These are phyloP conservation scores for Ramphastos sulfuratus DNA, from an alignment of 2,113 vertebrate species.

Conservation along the genomic window DNA sequence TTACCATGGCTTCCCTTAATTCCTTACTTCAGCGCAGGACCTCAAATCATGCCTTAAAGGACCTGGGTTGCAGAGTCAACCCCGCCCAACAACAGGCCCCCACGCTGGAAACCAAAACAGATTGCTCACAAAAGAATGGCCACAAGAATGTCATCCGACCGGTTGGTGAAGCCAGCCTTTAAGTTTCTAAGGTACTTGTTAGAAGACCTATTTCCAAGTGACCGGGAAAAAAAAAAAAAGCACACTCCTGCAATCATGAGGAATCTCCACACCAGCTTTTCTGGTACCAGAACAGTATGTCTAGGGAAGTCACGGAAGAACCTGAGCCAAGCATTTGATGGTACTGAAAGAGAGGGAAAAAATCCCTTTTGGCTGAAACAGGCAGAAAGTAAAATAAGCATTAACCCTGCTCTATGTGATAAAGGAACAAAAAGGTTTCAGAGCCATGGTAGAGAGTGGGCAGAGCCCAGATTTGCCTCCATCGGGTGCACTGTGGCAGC, in stretches of 20 bases:
- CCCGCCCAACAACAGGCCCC: conserved; percentile 19
- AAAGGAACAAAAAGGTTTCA: background rate
- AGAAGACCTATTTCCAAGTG: background rate
- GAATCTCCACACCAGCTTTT: background rate
- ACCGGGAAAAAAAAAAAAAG: background rate
- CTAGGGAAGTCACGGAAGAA: background rate
- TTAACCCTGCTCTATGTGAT: background rate
- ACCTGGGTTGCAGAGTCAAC: background rate
- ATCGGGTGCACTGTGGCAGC: background rate
- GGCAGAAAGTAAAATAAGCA: background rate
- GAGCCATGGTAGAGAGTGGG: background rate
- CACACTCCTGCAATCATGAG: background rate
- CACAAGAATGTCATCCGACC: conserved; percentile 47
- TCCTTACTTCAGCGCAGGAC: background rate
- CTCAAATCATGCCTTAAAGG: background rate
- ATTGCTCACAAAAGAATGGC: background rate
- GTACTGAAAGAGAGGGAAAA: background rate
- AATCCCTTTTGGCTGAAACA: background rate
- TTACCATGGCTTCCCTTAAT: conserved; percentile 57
- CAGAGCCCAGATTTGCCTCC: background rate
- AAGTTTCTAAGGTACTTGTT: background rate
- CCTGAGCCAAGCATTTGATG: background rate
- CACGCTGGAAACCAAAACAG: background rate
- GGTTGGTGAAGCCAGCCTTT: background rate
- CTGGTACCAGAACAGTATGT: background rate